Base-by-base conservation (phyloP, 2,888 invertebrate genomes). In the Leucania comma region DNA sequence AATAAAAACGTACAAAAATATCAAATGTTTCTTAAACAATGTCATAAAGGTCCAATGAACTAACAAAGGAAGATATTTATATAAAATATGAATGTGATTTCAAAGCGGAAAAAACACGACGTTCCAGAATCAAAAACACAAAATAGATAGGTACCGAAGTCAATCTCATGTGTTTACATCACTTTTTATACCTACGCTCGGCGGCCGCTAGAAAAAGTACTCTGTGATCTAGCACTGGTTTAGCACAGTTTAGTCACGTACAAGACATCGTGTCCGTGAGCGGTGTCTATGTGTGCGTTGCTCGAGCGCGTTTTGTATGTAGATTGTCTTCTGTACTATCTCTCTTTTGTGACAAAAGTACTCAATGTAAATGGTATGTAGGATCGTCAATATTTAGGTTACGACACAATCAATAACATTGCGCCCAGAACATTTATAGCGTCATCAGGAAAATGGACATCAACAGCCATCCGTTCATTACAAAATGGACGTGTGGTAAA, bases 311-410 rank as follows among this genome's bases (percentile, higher is more conserved):
- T n/a, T n/a, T n/a, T n/a, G n/a, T n/a, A n/a, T n/a, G n/a, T n/a
- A n/a, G n/a, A n/a, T n/a, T n/a, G n/a, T n/a, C n/a, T n/a, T n/a
- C n/a, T n/a, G n/a, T n/a, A n/a, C n/a, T n/a, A n/a, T n/a, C n/a
- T n/a, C n/a, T n/a, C n/a, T n/a, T n/a, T n/a, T n/a, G n/a, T n/a
- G n/a, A n/a, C n/a, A n/a, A 54, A 42, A 51, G 71, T 78, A 74
- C 82, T 76, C 72, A 82, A 75, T 59, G 26, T 26, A 50, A 69
- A 78, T 75, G 68, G 64, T 56, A 38, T 48, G 46, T 22, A 32
- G 12, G 51, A 68, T 70, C 75, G 79, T 81, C 62, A 79, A 78
- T 81, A 70, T 81, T 78, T 68, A 81, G 60, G 61, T 61, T 68
- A 65, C 53, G 58, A 67, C 54, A 62, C 63, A 57, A 61, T 67